phyloP scores from a whole-genome alignment of 92 coral and sea anemone species.

The Virgularia gustaviana region DNA sequence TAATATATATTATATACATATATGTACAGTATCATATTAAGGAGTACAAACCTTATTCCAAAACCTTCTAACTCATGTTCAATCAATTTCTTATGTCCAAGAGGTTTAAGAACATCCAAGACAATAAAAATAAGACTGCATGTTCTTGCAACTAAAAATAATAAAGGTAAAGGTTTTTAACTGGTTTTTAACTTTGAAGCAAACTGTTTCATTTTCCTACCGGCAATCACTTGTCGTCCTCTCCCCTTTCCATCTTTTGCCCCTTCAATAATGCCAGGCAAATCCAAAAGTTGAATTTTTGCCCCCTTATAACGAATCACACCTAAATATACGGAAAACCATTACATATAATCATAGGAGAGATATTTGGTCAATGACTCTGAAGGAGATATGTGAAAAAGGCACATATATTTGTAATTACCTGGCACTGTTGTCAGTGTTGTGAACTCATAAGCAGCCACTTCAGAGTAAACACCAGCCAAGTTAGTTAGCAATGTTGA shows the following conservation, averaged over 20 bases:
- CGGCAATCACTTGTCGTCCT: constrained; percentile 98
- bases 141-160: constrained; percentile 82
- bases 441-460: constrained; percentile 98
- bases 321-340: constrained; percentile 42
- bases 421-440: constrained; percentile 99
- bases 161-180: background rate
- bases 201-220: constrained; percentile 16
- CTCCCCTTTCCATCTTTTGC: constrained; percentile 99
- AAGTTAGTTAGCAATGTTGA: constrained; percentile 89
- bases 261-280: constrained; percentile 99
- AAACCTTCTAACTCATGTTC: constrained; percentile 93
- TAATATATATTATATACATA: no score
- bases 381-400: background rate
- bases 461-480: constrained; percentile 98
- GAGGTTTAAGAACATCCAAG: constrained; percentile 91
- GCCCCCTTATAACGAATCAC: constrained; percentile 97
- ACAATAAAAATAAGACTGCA: constrained; percentile 92
- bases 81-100: constrained; percentile 90
- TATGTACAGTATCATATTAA: no score
- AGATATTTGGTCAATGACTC: background rate
- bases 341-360: background rate
- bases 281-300: constrained; percentile 83
- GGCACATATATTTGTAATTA: background rate
- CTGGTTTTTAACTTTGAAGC: no score
- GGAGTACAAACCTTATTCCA: constrained; percentile 89